phyloP scores from a whole-genome alignment of 2,113 vertebrate genomes.

The Canis aureus region DNA sequence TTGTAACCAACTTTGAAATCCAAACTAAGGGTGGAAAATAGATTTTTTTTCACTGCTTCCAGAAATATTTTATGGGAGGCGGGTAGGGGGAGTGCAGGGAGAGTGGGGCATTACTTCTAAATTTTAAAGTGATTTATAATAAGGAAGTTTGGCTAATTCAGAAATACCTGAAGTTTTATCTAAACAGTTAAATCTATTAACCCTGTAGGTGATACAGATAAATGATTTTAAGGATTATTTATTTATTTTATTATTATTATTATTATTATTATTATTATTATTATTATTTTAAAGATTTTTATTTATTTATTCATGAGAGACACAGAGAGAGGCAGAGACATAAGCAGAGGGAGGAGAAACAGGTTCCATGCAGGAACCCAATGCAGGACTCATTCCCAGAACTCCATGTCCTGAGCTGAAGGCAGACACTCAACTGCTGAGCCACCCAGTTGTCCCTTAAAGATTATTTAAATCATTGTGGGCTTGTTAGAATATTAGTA shows the following conservation, averaged over 20 bases:
- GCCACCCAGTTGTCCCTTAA: neutral
- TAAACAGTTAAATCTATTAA: neutral
- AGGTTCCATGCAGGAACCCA: too few species aligned
- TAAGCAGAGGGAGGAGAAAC: too few species aligned
- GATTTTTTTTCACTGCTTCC: conserved; percentile 49
- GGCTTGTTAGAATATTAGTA: neutral
- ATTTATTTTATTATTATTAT: too few species aligned
- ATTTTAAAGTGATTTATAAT: conserved; percentile 53
- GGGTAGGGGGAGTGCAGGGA: neutral
- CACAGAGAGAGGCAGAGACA: too few species aligned
- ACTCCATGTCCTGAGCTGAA: too few species aligned
- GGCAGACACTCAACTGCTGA: too few species aligned
- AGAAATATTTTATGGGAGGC: conserved; percentile 66
- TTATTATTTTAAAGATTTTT: too few species aligned
- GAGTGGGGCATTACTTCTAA: conserved; percentile 39
- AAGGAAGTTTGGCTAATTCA: conserved; percentile 45
- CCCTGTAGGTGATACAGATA: neutral
- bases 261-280: too few species aligned
- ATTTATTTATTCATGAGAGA: too few species aligned
- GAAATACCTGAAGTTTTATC: neutral
- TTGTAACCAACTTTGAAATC: conserved; percentile 81
- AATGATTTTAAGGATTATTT: neutral
- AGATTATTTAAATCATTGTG: neutral
- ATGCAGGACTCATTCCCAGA: too few species aligned
- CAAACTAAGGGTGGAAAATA: conserved; percentile 70